These are phyloP conservation scores for Channa maculata DNA, from an alignment of 2,113 vertebrate genomes.

Conservation along the genomic window DNA sequence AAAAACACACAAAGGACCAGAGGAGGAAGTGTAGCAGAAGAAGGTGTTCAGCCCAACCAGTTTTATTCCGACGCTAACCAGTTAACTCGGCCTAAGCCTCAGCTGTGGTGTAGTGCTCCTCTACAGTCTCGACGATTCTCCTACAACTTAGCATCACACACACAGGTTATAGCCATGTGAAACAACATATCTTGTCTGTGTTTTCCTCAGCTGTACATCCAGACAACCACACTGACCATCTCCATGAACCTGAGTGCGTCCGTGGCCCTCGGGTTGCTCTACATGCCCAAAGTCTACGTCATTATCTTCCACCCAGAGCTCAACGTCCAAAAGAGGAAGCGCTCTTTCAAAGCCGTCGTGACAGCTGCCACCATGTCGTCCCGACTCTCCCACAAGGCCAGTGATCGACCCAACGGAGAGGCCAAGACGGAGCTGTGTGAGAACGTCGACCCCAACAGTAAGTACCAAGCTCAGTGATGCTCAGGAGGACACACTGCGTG, in stretches of 20 bases:
- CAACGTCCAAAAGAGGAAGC: slow-evolving; percentile 96
- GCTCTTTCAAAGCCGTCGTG: slow-evolving; percentile 96
- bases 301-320: slow-evolving; percentile 98
- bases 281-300: slow-evolving; percentile 99
- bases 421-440: slow-evolving; percentile 97
- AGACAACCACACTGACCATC: slow-evolving; percentile 97
- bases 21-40: too few species aligned
- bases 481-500: not conserved
- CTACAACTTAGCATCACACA: too few species aligned
- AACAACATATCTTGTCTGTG: too few species aligned
- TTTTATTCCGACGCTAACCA: too few species aligned
- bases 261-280: slow-evolving; percentile 97
- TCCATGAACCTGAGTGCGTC: slow-evolving; percentile 98
- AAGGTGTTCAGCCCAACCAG: too few species aligned
- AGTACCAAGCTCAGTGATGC: slow-evolving; percentile 70
- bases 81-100: too few species aligned
- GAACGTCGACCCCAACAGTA: slow-evolving; percentile 93
- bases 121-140: too few species aligned
- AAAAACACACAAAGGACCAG: too few species aligned
- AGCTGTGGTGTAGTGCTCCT: too few species aligned
- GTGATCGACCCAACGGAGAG: slow-evolving; percentile 95
- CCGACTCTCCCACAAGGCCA: slow-evolving; percentile 93
- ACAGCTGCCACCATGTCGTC: slow-evolving; percentile 96
- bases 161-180: too few species aligned
- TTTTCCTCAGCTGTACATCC: slow-evolving; percentile 92